Percentiles rank a stretch among this genome's conserved stretches.
Conservation (phyloP, 2,113 vertebrate genomes). For the Petrocephalus microphthalmus region DNA sequence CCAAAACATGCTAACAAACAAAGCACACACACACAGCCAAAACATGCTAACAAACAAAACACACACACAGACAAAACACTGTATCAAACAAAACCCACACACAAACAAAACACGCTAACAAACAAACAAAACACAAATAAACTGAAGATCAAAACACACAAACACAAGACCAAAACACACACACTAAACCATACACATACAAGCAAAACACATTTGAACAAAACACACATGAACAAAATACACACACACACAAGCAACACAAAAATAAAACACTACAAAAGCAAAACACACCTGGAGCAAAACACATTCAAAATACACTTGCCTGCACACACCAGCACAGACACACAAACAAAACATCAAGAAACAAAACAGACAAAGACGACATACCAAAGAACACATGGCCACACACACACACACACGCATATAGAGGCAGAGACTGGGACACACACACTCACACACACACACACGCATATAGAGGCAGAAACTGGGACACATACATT, state of each 20-base stretch:
- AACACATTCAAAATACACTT: not conserved
- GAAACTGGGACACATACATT: not conserved
- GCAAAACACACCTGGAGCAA: not conserved
- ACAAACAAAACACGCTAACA: not conserved
- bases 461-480: not conserved
- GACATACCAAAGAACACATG: not conserved
- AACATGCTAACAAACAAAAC: not conserved
- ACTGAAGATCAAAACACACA: not conserved
- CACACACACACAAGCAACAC: not conserved
- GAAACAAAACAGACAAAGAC: not conserved
- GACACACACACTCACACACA: not conserved
- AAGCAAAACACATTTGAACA: not conserved
- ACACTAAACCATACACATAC: not conserved
- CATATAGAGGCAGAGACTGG: not conserved
- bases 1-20: not conserved
- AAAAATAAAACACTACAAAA: not conserved
- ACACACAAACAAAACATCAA: not conserved
- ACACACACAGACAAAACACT: not conserved
- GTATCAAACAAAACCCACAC: not conserved
- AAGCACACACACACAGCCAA: not conserved
- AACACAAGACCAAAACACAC: too few relatives aligned
- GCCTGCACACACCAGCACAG: not conserved
- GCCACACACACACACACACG: not conserved
- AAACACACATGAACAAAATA: not conserved
- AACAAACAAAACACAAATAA: not conserved